A percentile compares a stretch with the other conserved stretches of the same genome.
Conservation (phyloP, 2,888 invertebrate genomes). For the Spialia ferax region DNA sequence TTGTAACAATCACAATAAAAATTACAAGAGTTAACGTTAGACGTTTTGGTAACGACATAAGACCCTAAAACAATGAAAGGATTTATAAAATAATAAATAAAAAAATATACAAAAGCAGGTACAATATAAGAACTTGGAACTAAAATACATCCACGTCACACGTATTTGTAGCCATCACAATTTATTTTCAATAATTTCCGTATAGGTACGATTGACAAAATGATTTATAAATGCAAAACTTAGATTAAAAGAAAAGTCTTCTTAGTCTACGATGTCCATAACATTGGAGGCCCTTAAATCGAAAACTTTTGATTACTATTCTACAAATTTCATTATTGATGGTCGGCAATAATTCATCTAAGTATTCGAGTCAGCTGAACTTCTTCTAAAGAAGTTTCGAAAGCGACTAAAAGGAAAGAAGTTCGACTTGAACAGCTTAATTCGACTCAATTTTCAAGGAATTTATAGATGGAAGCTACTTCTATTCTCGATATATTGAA, state of each 20-base stretch:
- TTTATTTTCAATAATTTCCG: not conserved
- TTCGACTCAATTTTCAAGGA: constrained; percentile 59
- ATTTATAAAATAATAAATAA: constrained; percentile 13
- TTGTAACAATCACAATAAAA: constrained; percentile 24
- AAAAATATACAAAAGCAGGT: constrained; percentile 15
- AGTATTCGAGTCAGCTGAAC: constrained; percentile 68
- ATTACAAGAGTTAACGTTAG: constrained; percentile 36
- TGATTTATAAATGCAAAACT: too few species aligned
- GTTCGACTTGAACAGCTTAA: constrained; percentile 62
- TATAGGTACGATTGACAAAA: too few species aligned
- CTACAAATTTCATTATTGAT: constrained; percentile 64
- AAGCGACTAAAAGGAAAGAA: constrained; percentile 58
- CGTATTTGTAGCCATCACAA: not conserved
- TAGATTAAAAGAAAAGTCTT: not conserved
- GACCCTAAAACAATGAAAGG: constrained; percentile 5
- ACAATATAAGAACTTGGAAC: constrained; percentile 7
- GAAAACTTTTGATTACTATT: constrained; percentile 74
- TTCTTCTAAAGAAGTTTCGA: constrained; percentile 63
- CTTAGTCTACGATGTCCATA: not conserved
- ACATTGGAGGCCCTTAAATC: constrained; percentile 47
- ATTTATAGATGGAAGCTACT: constrained; percentile 36
- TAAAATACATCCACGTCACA: constrained; percentile 39
- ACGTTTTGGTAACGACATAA: constrained; percentile 40
- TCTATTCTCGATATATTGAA: too few species aligned
- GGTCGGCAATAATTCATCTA: constrained; percentile 73